phyloP scores from a whole-genome alignment of 2,888 invertebrate species.

The Acanthosepion esculentum region DNA sequence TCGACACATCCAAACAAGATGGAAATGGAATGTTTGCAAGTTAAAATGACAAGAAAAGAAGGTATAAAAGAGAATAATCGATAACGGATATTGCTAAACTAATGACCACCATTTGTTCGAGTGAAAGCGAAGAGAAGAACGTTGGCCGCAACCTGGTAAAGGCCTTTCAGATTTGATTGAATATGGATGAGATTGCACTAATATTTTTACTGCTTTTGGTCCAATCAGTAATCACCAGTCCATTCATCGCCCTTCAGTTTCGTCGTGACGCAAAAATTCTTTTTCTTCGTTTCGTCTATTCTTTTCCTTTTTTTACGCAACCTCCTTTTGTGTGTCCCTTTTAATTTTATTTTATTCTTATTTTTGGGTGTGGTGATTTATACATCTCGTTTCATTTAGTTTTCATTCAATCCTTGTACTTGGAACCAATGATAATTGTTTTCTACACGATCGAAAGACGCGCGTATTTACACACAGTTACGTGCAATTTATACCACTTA shows the following conservation, averaged over 20 bases:
- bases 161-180: neutral
- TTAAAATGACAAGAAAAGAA: neutral
- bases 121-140: neutral
- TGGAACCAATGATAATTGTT: neutral
- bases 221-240: neutral
- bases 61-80: neutral
- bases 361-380: neutral
- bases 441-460: neutral
- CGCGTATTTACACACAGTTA: neutral
- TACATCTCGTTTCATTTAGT: neutral
- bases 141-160: neutral
- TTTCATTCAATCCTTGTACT: neutral
- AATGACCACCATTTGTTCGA: constrained; percentile 33
- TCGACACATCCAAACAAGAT: neutral
- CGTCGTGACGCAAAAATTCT: neutral
- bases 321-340: neutral
- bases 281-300: neutral
- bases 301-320: neutral
- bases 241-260: neutral
- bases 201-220: neutral
- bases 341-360: neutral
- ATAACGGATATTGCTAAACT: neutral
- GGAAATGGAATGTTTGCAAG: neutral
- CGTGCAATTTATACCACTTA: too few relatives aligned
- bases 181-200: neutral